Conservation (phyloP, 2,888 invertebrate species). For the Nymphalis urticae region DNA sequence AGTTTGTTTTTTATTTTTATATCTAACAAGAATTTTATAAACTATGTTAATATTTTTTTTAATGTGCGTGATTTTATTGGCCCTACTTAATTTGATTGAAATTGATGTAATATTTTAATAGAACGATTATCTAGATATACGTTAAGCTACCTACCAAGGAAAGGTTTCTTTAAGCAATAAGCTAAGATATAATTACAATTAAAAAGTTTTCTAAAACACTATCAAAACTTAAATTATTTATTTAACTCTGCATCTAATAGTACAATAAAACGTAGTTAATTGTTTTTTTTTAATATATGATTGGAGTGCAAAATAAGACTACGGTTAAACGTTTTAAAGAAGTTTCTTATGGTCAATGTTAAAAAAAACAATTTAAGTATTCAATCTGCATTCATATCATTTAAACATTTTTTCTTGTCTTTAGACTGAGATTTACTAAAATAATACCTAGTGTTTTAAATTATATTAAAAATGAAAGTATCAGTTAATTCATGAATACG, state of each 20-base stretch:
- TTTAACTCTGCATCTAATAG: not conserved
- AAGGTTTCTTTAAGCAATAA: not conserved
- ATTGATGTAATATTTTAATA: not conserved
- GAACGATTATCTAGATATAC: no score
- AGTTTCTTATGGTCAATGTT: conserved; percentile 17
- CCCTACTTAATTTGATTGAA: conserved; percentile 38
- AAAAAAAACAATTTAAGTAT: not conserved
- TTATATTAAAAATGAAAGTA: no score
- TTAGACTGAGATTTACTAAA: not conserved
- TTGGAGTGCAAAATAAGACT: no score
- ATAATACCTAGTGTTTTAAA: no score
- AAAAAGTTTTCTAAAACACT: not conserved
- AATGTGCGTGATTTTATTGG: conserved; percentile 63
- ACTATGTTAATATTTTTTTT: conserved; percentile 21
- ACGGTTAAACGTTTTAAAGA: not conserved
- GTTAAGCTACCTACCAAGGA: not conserved
- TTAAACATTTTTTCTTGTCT: not conserved
- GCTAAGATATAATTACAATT: not conserved
- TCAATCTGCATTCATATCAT: not conserved
- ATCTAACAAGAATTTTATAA: conserved; percentile 6
- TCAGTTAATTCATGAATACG: no score
- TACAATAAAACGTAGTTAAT: not conserved
- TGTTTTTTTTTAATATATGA: no score
- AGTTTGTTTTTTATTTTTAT: not conserved
- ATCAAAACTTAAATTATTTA: not conserved